Evolutionary conservation across 2,113 vertebrate species (phyloP).

Genomic region (Spea bombifrons): DNA sequence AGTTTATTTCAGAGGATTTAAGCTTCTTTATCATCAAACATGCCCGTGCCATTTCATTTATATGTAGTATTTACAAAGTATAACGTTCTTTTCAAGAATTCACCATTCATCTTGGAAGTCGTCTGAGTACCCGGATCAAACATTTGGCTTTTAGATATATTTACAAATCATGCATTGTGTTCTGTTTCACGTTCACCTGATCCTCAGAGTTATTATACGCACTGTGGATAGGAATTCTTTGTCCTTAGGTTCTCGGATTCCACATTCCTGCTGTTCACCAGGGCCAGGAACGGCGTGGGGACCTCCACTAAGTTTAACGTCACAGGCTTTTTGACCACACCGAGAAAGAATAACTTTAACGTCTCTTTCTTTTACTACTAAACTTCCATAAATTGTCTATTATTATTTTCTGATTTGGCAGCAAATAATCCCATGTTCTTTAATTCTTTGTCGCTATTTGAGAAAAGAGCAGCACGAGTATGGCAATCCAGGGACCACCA

Average conservation of each 20-base stretch:
- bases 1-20: no score
- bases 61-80: background rate
- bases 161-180: background rate
- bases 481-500: no score
- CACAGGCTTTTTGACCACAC: background rate
- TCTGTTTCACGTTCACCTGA: background rate
- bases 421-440: background rate
- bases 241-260: background rate
- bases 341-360: background rate
- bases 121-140: background rate
- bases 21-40: no score
- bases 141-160: background rate
- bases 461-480: no score
- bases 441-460: no score
- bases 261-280: conserved; percentile 30
- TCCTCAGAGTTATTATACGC: background rate
- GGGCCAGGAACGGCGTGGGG: background rate
- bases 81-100: background rate
- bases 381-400: no score
- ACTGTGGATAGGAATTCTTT: background rate
- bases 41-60: no score
- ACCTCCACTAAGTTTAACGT: background rate
- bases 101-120: background rate
- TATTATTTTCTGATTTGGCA: background rate
- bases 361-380: background rate